These are phyloP conservation scores for Ceryle rudis DNA, from an alignment of 2,797 vertebrate genomes.

Conservation along the genomic window DNA sequence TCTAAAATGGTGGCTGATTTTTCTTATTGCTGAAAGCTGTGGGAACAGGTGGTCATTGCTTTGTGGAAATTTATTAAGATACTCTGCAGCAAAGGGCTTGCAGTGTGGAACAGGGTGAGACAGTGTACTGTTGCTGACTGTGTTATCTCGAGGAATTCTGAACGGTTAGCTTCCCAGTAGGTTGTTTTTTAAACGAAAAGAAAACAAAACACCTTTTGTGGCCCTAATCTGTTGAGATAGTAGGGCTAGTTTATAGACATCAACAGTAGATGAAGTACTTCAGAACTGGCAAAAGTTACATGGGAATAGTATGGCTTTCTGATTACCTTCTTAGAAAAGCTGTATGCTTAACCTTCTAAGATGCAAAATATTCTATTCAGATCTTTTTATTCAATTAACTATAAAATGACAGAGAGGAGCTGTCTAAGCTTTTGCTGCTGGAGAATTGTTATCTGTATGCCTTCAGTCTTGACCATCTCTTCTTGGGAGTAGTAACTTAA, in stretches of 20 bases:
- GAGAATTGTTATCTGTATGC: neutral
- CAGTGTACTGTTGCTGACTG: neutral
- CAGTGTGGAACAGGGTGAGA: neutral
- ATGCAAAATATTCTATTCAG: neutral
- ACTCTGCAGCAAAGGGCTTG: neutral
- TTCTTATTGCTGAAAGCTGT: neutral
- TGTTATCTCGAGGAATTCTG: constrained; percentile 54
- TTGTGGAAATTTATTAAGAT: constrained; percentile 15
- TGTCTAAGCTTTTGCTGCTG: neutral
- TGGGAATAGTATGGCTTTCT: neutral
- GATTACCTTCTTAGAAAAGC: neutral
- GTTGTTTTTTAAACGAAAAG: neutral
- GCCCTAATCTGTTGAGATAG: constrained; percentile 28
- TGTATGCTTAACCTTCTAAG: neutral
- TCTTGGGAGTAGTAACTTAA: neutral
- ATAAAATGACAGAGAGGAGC: neutral
- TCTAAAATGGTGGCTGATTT: neutral
- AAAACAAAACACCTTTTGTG: neutral
- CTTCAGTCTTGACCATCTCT: neutral
- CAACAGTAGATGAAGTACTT: neutral
- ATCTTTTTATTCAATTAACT: neutral
- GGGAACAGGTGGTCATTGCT: constrained; percentile 40
- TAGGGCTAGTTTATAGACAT: neutral
- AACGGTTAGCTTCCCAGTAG: neutral
- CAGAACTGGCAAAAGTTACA: neutral